phyloP scores from a whole-genome alignment of 53 echinoderm and acorn worm species.

The Patiria pectinifera region DNA sequence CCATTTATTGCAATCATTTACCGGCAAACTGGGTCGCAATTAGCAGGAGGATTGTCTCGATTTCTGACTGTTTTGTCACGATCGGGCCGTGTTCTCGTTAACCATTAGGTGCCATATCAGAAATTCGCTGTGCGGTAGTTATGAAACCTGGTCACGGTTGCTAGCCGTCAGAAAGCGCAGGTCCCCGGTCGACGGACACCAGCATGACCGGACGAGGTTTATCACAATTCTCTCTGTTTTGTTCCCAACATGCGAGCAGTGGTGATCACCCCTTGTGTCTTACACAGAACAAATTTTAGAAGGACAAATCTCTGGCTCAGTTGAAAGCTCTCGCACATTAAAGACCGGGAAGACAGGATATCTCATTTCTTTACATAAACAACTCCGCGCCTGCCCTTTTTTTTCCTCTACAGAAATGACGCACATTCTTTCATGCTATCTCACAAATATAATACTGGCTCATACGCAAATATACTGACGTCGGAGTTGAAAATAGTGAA shows the following conservation, averaged over 20 bases:
- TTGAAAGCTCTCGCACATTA: neutral
- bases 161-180: neutral
- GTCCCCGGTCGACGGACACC: neutral
- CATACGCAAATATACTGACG: too few species aligned
- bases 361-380: neutral
- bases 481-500: too few species aligned
- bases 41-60: neutral
- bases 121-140: neutral
- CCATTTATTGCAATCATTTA: neutral
- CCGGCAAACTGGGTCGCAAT: constrained; percentile 12
- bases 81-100: neutral
- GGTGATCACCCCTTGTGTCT: neutral
- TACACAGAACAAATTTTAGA: neutral
- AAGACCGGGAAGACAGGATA: neutral
- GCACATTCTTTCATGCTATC: neutral
- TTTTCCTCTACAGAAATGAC: neutral
- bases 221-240: neutral
- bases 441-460: too few species aligned
- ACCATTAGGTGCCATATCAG: neutral
- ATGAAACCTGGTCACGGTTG: neutral
- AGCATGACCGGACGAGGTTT: neutral
- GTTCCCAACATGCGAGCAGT: neutral
- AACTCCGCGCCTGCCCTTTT: neutral
- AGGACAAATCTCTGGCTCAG: neutral
- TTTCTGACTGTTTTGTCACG: neutral